phyloP scores from a whole-genome alignment of 1,140 invertebrate species.

The Latrodectus geometricus region DNA sequence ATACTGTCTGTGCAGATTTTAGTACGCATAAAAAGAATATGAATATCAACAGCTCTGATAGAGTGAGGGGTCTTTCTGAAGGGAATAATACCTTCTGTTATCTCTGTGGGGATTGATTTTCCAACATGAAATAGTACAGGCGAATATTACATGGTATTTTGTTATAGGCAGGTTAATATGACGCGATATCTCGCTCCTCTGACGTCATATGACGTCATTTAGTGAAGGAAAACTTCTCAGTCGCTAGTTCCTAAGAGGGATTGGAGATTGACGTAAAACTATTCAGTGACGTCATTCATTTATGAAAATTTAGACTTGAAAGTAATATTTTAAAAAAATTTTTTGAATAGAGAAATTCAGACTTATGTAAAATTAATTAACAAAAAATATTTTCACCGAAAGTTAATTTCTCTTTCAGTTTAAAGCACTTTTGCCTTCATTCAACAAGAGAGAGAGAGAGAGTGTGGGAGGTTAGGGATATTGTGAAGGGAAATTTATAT shows the following conservation, averaged over 20 bases:
- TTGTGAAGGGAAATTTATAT: no score
- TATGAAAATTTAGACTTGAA: constrained; percentile 1
- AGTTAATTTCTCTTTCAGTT: no score
- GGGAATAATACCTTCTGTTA: neutral
- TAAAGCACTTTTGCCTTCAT: no score
- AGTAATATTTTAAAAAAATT: neutral
- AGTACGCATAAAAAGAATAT: no score
- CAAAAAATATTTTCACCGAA: no score
- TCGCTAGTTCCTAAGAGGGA: constrained; percentile 11
- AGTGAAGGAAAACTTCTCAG: constrained; percentile 18
- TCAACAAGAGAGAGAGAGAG: no score
- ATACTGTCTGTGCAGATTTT: no score
- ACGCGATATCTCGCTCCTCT: constrained; percentile 2
- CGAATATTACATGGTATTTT: neutral
- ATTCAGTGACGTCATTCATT: constrained; percentile 29
- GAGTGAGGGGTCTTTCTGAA: no score
- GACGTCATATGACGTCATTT: constrained; percentile 48
- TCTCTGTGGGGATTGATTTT: neutral
- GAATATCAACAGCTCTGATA: no score
- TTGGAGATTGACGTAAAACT: constrained; percentile 31
- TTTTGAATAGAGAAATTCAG: no score
- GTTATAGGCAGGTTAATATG: constrained; percentile 22
- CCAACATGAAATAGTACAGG: neutral
- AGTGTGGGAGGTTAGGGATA: no score
- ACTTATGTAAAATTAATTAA: no score